phyloP scores from a whole-genome alignment of 2,888 invertebrate species.

The Agrotis puta region DNA sequence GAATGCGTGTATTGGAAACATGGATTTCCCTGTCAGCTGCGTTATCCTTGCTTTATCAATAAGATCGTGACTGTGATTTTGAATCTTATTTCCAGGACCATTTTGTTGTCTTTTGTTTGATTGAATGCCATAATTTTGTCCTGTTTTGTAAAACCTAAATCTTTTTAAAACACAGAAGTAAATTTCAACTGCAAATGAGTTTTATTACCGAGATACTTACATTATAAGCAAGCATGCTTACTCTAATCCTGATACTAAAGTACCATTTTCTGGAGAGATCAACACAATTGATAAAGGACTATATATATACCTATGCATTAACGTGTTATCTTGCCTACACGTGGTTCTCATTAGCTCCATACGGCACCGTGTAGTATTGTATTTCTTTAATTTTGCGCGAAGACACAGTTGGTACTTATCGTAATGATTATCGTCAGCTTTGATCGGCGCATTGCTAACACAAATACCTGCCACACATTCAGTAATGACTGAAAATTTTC shows the following conservation, averaged over 20 bases:
- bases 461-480: too few relatives aligned
- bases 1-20: slow-evolving; percentile 13
- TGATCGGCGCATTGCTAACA: too few relatives aligned
- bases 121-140: too few relatives aligned
- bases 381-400: slow-evolving; percentile 5
- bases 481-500: too few relatives aligned
- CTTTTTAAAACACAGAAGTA: neutral
- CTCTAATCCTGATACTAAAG: neutral
- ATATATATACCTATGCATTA: slow-evolving; percentile 9
- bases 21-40: slow-evolving; percentile 33
- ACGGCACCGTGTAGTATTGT: neutral
- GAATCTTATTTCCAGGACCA: slow-evolving; percentile 27
- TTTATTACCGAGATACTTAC: neutral
- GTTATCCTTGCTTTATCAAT: slow-evolving; percentile 50
- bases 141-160: neutral
- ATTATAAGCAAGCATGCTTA: neutral
- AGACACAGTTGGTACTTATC: neutral
- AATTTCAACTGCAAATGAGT: neutral
- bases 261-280: slow-evolving; percentile 10
- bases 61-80: slow-evolving; percentile 24
- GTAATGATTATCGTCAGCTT: too few relatives aligned
- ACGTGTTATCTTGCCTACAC: slow-evolving; percentile 33
- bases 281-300: slow-evolving; percentile 33
- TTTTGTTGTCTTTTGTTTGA: neutral
- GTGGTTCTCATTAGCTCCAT: slow-evolving; percentile 25